phyloP scores from a whole-genome alignment of 2,888 invertebrate genomes.

The Melipona bicolor region DNA sequence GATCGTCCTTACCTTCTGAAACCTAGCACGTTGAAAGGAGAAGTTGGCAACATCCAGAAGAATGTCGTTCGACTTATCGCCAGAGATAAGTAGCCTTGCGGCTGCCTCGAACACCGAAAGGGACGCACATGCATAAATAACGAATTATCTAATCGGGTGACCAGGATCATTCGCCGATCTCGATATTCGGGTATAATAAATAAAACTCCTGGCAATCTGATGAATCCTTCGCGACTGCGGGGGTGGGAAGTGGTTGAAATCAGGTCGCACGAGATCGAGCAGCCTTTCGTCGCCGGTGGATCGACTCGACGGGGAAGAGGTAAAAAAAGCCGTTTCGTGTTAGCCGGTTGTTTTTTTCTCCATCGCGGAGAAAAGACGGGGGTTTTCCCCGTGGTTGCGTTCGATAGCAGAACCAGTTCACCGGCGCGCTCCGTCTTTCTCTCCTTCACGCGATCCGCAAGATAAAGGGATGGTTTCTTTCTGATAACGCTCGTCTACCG shows the following conservation, averaged over 20 bases:
- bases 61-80: too few relatives aligned
- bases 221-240: slow-evolving; percentile 5
- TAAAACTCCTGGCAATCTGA: slow-evolving; percentile 58
- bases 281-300: slow-evolving; percentile 22
- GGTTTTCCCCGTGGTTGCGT: not conserved
- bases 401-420: not conserved
- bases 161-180: not conserved
- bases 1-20: too few relatives aligned
- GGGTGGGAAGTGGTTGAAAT: slow-evolving; percentile 59
- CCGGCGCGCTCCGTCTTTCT: not conserved
- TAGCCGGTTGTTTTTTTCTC: not conserved
- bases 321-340: slow-evolving; percentile 5
- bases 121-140: not conserved
- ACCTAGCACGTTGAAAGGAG: too few relatives aligned
- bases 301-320: not conserved
- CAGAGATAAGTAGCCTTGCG: too few relatives aligned
- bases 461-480: not conserved
- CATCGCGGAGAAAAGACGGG: not conserved
- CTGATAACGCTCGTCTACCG: slow-evolving; percentile 15
- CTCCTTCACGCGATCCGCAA: not conserved
- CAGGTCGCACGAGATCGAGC: slow-evolving; percentile 79
- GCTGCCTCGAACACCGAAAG: too few relatives aligned
- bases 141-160: not conserved
- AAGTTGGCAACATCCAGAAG: too few relatives aligned
- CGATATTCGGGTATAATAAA: slow-evolving; percentile 71